Evolutionary conservation across 30 jellyfish, hydroid and myxozoan genomes (phyloP).

Genomic region (Morbakka virulenta): DNA sequence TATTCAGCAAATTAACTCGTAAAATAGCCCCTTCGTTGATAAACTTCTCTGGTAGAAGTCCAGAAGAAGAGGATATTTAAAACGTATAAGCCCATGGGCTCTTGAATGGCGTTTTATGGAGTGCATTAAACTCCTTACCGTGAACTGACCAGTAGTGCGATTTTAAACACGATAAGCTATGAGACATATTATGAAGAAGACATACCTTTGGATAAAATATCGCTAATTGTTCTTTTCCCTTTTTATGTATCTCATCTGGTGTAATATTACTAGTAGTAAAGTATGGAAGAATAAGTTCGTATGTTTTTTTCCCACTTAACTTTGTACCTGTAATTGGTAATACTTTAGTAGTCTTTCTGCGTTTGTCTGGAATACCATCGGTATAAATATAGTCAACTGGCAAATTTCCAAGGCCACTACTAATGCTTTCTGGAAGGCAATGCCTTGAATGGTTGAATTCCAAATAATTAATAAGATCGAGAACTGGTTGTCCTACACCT

Average conservation of each 20-base stretch:
- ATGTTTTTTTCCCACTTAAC: constrained; percentile 70
- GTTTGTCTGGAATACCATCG: constrained; percentile 61
- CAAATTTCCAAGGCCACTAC: constrained; percentile 90
- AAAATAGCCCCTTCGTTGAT: too few species aligned
- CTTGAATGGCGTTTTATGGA: too few species aligned
- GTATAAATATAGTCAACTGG: constrained; percentile 74
- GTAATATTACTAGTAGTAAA: constrained; percentile 75
- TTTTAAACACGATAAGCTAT: too few species aligned
- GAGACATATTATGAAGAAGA: too few species aligned
- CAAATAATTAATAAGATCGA: constrained; percentile 56
- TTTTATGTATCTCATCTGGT: constrained; percentile 64
- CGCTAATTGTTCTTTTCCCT: constrained; percentile 74
- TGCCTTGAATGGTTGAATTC: constrained; percentile 66
- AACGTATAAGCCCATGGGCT: too few species aligned
- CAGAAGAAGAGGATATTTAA: too few species aligned
- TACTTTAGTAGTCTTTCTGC: constrained; percentile 57
- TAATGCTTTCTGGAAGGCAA: constrained; percentile 79
- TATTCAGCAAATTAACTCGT: too few species aligned
- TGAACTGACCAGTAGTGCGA: too few species aligned
- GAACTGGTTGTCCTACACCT: constrained; percentile 74
- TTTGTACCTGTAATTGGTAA: constrained; percentile 70
- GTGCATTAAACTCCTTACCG: too few species aligned
- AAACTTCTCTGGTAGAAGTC: too few species aligned
- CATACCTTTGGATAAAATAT: constrained; percentile 77
- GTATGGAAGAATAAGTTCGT: constrained; percentile 47